Evolutionary conservation across 2,797 vertebrate species (phyloP), one percentile per base, ranked within the genome.

Genomic region (Calcarius lapponicus): DNA sequence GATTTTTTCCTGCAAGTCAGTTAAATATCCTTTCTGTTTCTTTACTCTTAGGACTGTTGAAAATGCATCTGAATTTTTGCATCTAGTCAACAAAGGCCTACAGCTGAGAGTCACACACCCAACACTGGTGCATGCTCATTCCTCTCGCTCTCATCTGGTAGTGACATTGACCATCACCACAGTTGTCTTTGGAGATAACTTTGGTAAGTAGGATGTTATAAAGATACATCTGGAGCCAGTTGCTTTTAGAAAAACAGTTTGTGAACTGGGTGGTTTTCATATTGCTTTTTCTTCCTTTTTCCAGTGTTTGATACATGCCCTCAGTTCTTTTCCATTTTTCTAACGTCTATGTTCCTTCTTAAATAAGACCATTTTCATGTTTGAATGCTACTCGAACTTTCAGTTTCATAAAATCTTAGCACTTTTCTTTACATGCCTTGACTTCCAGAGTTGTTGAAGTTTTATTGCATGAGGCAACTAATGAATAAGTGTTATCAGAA

Each of bases 91-190:
- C 17, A 86, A 93, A 12, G 97, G 98, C 21, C 78, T 98, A 71
- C 97, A 92, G 95, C 95, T 98, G 89, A 95, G 98, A 93, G 97
- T 96, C 32, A 98, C 94, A 7, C 98, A 98, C 48, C 98, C 98
- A 88, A 99, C 98, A 2, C 88, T 98, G 16, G 96, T 99, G 53
- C 98, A 99, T 26, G 73, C 96, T 9, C 97, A 98, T 86, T 99
- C 98, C 2, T 99, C 98, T 22, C 98, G 98, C 75, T 99, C 98
- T 42, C 99, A 99, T 94, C 97, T 99, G 90, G 96, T 99, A 2
- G 95, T 99, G 54, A 98, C 98, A 0, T 93, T 99, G 87, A 98
- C 98, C 7, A 78, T 98, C 91, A 98, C 97, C 38, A 96, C 97
- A 80, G 94, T 94, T 86, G 96, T 96, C 83, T 94, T 96, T 38